Conservation (phyloP, 2,888 invertebrate genomes). For the Caenorhabditis imperialis region DNA sequence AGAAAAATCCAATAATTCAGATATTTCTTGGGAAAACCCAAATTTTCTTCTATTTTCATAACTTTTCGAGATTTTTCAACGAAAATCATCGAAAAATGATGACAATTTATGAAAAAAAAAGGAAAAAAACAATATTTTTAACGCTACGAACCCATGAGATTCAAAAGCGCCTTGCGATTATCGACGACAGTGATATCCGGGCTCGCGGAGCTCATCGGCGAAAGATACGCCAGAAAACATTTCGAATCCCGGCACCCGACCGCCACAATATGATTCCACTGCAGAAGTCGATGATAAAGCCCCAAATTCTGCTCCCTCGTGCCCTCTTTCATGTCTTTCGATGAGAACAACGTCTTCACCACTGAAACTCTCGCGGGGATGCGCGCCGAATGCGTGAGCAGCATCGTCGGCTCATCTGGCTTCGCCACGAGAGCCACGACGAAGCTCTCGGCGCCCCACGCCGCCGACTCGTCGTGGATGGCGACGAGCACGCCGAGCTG, state of each 20-base stretch:
- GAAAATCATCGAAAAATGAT: too few relatives aligned
- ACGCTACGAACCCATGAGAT: conserved; percentile 20
- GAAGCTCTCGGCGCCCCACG: conserved; percentile 26
- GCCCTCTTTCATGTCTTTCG: conserved; percentile 18
- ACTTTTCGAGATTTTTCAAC: too few relatives aligned
- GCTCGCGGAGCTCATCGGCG: too few relatives aligned
- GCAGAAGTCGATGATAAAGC: conserved; percentile 16
- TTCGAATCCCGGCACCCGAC: conserved; percentile 22
- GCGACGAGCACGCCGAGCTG: conserved; percentile 34
- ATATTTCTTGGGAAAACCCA: too few relatives aligned
- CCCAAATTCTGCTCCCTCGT: neutral
- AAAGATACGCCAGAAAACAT: conserved; percentile 10
- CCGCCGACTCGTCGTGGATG: conserved; percentile 8
- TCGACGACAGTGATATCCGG: too few relatives aligned
- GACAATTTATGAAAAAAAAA: too few relatives aligned
- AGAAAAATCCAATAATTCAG: too few relatives aligned
- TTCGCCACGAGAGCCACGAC: conserved; percentile 14
- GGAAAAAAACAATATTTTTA: too few relatives aligned
- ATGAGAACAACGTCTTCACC: conserved; percentile 34
- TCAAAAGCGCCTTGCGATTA: neutral
- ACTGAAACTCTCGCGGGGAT: conserved; percentile 13
- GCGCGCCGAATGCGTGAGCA: conserved; percentile 7
- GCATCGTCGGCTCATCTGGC: neutral
- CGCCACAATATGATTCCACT: conserved; percentile 33
- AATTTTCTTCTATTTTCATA: too few relatives aligned